A percentile compares a stretch with the other conserved stretches of the same genome.
phyloP scores from a whole-genome alignment of 2,797 vertebrate species.

The Chrysocyon brachyurus region DNA sequence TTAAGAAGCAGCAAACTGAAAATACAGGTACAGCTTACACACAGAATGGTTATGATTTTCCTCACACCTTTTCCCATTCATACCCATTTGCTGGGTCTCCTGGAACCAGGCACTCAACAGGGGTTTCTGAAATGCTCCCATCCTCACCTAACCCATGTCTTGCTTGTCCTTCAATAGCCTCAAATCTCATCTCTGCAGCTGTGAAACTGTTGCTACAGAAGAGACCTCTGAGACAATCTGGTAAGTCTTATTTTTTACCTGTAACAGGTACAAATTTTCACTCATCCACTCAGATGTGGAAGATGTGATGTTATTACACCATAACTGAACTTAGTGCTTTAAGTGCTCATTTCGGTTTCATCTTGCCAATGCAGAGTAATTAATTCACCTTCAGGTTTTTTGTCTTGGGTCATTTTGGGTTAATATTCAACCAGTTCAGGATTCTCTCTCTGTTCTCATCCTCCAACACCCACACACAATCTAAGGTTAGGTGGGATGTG shows the following conservation, averaged over 20 bases:
- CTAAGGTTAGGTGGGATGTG: neutral
- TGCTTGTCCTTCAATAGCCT: neutral
- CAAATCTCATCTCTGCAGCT: neutral
- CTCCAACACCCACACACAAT: neutral
- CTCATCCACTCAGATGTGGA: neutral
- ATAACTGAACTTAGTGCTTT: neutral
- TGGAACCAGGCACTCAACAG: neutral
- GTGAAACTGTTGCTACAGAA: neutral
- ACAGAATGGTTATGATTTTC: neutral
- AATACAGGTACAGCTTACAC: neutral
- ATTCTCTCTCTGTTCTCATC: neutral
- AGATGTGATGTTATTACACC: neutral
- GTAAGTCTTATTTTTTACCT: neutral
- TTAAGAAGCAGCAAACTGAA: constrained; percentile 48
- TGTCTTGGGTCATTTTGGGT: neutral
- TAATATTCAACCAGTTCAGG: constrained; percentile 21
- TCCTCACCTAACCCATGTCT: neutral
- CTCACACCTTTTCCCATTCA: neutral
- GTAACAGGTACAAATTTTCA: constrained; percentile 25
- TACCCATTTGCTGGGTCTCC: neutral
- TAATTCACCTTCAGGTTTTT: neutral
- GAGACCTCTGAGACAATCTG: neutral
- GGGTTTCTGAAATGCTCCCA: neutral
- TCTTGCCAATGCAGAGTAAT: neutral
- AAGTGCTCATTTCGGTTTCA: constrained; percentile 2